These are phyloP conservation scores for Barnardius zonarius DNA, from an alignment of 2,113 vertebrate species.

Conservation along the genomic window DNA sequence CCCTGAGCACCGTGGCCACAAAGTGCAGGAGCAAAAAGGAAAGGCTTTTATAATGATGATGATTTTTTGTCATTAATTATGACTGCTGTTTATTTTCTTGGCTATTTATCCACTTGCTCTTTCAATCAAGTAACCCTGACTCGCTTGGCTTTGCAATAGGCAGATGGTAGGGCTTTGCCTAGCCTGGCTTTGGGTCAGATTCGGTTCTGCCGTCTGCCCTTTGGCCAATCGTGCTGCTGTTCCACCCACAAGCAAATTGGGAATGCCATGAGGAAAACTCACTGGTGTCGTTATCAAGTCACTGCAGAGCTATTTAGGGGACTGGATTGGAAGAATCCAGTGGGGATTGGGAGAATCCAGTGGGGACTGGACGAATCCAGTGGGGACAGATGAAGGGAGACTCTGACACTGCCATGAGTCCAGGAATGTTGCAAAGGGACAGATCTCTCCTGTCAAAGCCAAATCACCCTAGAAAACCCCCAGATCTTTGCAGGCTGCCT, in stretches of 20 bases:
- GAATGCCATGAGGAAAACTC: background rate
- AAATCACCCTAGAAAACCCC: background rate
- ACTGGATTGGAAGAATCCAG: background rate
- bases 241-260: background rate
- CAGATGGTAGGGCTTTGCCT: background rate
- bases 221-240: background rate
- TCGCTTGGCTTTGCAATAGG: background rate
- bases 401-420: background rate
- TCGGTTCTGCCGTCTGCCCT: background rate
- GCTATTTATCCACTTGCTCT: constrained; percentile 7
- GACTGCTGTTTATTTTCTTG: constrained; percentile 19
- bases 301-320: background rate
- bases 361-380: background rate
- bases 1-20: background rate
- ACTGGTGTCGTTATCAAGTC: fast-evolving
- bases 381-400: background rate
- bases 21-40: constrained; percentile 13
- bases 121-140: constrained; percentile 4
- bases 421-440: background rate
- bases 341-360: background rate
- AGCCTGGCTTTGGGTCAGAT: background rate
- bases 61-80: background rate
- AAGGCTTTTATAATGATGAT: background rate
- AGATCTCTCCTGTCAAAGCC: constrained; percentile 39
- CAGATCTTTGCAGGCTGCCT: background rate